Percentiles rank a stretch among this genome's conserved stretches.
phyloP scores from a whole-genome alignment of 2,888 invertebrate genomes.

The Xanthia togata region DNA sequence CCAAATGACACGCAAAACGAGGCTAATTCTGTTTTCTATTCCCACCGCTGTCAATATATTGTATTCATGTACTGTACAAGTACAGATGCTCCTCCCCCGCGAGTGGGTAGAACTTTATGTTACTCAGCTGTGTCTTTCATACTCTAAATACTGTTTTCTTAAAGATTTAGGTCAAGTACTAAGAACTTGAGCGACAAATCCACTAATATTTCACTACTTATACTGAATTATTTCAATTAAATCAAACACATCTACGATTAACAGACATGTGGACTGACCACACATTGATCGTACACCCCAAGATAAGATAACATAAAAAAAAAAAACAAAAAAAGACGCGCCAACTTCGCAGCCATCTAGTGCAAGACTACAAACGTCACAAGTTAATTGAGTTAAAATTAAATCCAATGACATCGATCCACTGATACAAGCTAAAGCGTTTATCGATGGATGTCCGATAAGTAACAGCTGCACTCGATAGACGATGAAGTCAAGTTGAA shows the following conservation, averaged over 20 bases:
- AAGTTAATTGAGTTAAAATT: slow-evolving; percentile 58
- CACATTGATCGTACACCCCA: slow-evolving; percentile 3
- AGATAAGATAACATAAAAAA: slow-evolving; percentile 24
- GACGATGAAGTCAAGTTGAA: slow-evolving; percentile 61
- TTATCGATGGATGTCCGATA: slow-evolving; percentile 66
- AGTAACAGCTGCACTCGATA: slow-evolving; percentile 59
- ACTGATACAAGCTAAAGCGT: slow-evolving; percentile 56
- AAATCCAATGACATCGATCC: slow-evolving; percentile 59
- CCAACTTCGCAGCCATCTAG: slow-evolving; percentile 25
- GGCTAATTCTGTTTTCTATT: slow-evolving; percentile 68
- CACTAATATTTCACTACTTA: not conserved
- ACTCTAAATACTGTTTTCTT: slow-evolving; percentile 7
- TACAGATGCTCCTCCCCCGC: slow-evolving; percentile 19
- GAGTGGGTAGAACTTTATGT: slow-evolving; percentile 14
- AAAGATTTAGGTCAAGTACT: slow-evolving; percentile 10
- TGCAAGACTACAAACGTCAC: slow-evolving; percentile 46
- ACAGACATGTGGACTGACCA: slow-evolving; percentile 20
- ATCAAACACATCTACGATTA: slow-evolving; percentile 9
- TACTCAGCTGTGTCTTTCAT: slow-evolving; percentile 20
- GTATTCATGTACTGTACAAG: slow-evolving; percentile 54
- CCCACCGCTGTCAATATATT: slow-evolving; percentile 57
- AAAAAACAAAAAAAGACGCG: slow-evolving; percentile 17
- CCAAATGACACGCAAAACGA: slow-evolving; percentile 64
- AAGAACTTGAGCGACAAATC: slow-evolving; percentile 5
- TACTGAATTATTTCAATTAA: not conserved